These are phyloP conservation scores for Nannoperca australis DNA, from an alignment of 2,797 vertebrate species.

Conservation along the genomic window DNA sequence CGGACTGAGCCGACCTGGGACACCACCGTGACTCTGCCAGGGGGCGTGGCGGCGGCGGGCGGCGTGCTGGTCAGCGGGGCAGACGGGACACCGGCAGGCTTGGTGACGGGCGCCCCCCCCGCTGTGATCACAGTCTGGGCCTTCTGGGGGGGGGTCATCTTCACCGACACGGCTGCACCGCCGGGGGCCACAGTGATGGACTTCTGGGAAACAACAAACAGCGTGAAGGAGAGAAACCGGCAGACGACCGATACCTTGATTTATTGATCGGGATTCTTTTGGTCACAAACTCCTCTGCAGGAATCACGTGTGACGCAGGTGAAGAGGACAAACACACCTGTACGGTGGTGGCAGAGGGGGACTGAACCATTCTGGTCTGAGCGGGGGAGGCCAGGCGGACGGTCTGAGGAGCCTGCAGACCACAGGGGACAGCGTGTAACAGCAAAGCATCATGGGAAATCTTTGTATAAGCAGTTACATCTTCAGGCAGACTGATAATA, in stretches of 20 bases:
- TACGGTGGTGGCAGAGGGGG: conserved; percentile 62
- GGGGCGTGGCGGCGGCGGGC: conserved; percentile 54
- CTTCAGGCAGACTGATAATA: too few species aligned
- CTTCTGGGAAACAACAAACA: conserved; percentile 60
- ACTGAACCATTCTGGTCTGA: conserved; percentile 74
- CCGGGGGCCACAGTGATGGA: conserved; percentile 68
- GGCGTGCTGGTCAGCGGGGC: conserved; percentile 22
- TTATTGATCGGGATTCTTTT: neutral
- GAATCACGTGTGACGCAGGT: too few species aligned
- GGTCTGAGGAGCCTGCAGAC: conserved; percentile 70
- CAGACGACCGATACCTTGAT: too few species aligned
- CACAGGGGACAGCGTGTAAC: neutral
- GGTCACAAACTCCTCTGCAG: too few species aligned
- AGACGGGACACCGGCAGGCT: conserved; percentile 36
- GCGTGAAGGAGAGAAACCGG: neutral
- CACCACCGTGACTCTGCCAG: conserved; percentile 79
- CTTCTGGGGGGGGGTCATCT: conserved; percentile 82
- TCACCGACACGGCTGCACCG: conserved; percentile 62
- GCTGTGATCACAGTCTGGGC: conserved; percentile 79
- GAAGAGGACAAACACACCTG: too few species aligned
- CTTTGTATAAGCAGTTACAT: too few species aligned
- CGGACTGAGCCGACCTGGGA: conserved; percentile 79
- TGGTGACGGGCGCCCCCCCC: conserved; percentile 73
- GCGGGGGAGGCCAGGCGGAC: conserved; percentile 76
- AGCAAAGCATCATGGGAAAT: conserved; percentile 16